Evolutionary conservation across 2,888 invertebrate genomes (phyloP), one percentile per base, ranked within the genome.

Genomic region (Dioctria rufipes): DNA sequence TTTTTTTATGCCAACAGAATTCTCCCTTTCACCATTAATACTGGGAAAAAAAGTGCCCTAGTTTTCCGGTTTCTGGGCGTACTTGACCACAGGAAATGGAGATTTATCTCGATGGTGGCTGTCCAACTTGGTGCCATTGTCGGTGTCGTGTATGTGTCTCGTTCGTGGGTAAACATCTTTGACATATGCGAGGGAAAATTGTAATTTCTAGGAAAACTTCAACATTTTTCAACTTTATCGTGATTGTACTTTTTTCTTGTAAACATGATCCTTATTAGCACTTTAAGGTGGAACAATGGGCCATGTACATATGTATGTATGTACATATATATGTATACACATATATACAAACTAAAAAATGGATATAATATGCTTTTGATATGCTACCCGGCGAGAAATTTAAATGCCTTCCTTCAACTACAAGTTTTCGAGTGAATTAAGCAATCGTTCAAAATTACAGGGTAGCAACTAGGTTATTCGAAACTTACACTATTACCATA

Each of bases 181-280:
- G 71, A 71, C 54, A 54, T 71, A 54, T 71, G 71, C 13, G 71
- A 71, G 37, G 71, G 37, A 40, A 13, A 46, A 42, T 54, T 51
- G 49, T 51, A 71, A 51, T 58, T 71, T 71, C 71, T 39, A 39
- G n/a, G 49, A 51, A 54, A 71, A 71, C 11, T 71, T 71, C 43
- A 51, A 49, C 71, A 71, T 54, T 71, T 54, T 71, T 71, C 54
- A 9, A 71, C 71, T 51, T 71, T 71, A 71, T 71, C 71, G 39
- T 51, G 5, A 51, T 60, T 25, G 11, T 71, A 46, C 43, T 8
- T 42, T n/a, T 54, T 25, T 51, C 51, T 51, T 71, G 71, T 71
- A 71, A 71, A 71, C 71, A 71, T 25, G 51, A 71, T 51, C 71
- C 54, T 71, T 71, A 71, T 71, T 71, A 71, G n/a, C 71, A 71